A percentile compares a stretch with the other conserved stretches of the same genome.
These are phyloP conservation scores for Puma concolor DNA, from an alignment of 2,113 vertebrate species.

Conservation along the genomic window DNA sequence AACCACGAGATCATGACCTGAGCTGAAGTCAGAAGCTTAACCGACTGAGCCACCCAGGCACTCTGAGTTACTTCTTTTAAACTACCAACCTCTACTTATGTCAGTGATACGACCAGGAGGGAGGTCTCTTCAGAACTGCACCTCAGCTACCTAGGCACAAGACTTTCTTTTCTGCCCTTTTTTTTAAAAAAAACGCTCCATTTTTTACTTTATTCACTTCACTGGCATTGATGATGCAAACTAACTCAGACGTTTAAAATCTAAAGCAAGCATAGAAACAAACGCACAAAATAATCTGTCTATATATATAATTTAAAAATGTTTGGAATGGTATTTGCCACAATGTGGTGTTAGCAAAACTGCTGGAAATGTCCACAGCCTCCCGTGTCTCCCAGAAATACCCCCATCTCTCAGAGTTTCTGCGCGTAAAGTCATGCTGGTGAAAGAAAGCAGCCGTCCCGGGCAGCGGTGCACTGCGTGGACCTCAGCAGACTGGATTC, in stretches of 20 bases:
- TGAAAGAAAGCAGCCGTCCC: neutral
- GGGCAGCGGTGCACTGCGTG: fast-evolving
- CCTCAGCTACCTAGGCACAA: neutral
- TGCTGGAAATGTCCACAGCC: neutral
- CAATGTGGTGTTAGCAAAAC: neutral
- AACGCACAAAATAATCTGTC: neutral
- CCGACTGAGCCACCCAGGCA: too few species aligned
- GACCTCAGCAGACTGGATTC: neutral
- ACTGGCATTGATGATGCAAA: neutral
- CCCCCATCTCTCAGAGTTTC: neutral
- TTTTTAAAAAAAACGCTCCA: neutral
- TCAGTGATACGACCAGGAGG: constrained; percentile 54
- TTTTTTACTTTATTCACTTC: neutral
- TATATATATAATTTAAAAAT: neutral
- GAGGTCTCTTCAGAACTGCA: constrained; percentile 54
- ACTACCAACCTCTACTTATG: neutral
- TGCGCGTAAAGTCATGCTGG: fast-evolving
- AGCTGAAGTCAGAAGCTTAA: too few species aligned
- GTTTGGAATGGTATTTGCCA: neutral
- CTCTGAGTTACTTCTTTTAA: neutral
- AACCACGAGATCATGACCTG: too few species aligned
- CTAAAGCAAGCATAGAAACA: neutral
- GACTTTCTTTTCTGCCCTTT: neutral
- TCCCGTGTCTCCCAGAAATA: neutral
- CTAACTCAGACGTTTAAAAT: neutral